Percentiles rank a stretch among this genome's conserved stretches.
phyloP scores from a whole-genome alignment of 2,888 invertebrate species.

The Rhagonycha fulva region DNA sequence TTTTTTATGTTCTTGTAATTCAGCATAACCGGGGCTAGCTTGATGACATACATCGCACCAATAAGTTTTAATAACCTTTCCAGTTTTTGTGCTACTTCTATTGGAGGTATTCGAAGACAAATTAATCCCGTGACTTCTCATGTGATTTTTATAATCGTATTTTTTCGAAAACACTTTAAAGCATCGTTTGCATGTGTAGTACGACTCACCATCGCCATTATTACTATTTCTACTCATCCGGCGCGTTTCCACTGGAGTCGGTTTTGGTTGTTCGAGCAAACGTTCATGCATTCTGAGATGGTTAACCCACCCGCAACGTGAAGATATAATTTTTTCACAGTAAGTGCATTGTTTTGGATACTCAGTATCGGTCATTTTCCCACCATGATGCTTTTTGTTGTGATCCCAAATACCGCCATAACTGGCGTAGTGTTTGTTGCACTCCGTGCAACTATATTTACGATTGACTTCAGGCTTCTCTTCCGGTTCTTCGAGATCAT shows the following conservation, averaged over 20 bases:
- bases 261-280: conserved; percentile 7
- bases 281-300: conserved; percentile 50
- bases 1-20: conserved; percentile 61
- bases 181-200: conserved; percentile 56
- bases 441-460: conserved; percentile 60
- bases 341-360: conserved; percentile 46
- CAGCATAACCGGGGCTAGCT: conserved; percentile 59
- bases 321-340: conserved; percentile 45
- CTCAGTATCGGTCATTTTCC: conserved; percentile 14
- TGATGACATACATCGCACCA: conserved; percentile 70
- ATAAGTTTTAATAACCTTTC: conserved; percentile 49
- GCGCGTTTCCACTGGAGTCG: neutral
- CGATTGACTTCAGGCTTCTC: conserved; percentile 57
- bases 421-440: conserved; percentile 57
- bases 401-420: conserved; percentile 49
- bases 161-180: conserved; percentile 57
- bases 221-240: neutral
- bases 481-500: conserved; percentile 49
- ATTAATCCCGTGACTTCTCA: conserved; percentile 56
- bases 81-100: conserved; percentile 33
- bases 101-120: conserved; percentile 46
- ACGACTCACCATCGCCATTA: conserved; percentile 43
- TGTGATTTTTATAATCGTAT: conserved; percentile 54
- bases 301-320: conserved; percentile 44
- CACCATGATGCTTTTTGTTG: conserved; percentile 45